Evolutionary conservation across 2,113 vertebrate genomes (phyloP).

Genomic region (Channa argus): DNA sequence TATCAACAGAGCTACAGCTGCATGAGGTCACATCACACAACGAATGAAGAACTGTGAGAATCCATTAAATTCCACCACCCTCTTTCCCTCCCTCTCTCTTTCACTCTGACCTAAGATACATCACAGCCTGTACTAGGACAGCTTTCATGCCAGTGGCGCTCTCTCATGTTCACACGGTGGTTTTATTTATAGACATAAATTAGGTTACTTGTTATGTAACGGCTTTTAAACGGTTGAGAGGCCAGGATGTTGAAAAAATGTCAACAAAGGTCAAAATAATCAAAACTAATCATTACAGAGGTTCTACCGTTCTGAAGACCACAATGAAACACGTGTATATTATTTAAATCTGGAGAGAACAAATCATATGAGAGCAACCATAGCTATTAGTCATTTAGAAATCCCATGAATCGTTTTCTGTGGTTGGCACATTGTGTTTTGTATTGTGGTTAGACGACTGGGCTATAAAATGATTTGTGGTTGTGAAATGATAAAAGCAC

Average conservation of each 20-base stretch:
- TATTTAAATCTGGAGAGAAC: background rate
- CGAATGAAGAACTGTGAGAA: slow-evolving; percentile 32
- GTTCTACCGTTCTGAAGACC: background rate
- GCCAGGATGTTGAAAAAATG: slow-evolving; percentile 27
- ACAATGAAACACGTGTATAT: slow-evolving; percentile 4
- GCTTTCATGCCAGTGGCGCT: slow-evolving; percentile 58
- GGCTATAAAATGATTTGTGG: background rate
- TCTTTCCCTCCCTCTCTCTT: background rate
- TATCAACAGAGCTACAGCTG: too few relatives aligned
- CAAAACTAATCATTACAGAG: slow-evolving; percentile 1
- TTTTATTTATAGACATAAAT: slow-evolving; percentile 66
- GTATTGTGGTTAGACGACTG: background rate
- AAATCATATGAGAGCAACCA: slow-evolving; percentile 3
- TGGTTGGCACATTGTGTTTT: background rate
- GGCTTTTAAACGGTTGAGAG: slow-evolving; percentile 45
- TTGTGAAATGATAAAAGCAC: background rate
- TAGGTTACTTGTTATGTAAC: slow-evolving; percentile 63
- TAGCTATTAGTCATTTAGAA: background rate
- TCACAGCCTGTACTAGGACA: slow-evolving; percentile 47
- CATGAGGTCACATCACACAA: background rate
- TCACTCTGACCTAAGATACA: slow-evolving; percentile 47
- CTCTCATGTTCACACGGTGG: slow-evolving; percentile 52
- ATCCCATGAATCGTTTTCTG: background rate
- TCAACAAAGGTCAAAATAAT: slow-evolving; percentile 18
- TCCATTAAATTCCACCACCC: slow-evolving; percentile 37